Evolutionary conservation across 2,113 vertebrate genomes (phyloP).

Genomic region (Corvus cornix): DNA sequence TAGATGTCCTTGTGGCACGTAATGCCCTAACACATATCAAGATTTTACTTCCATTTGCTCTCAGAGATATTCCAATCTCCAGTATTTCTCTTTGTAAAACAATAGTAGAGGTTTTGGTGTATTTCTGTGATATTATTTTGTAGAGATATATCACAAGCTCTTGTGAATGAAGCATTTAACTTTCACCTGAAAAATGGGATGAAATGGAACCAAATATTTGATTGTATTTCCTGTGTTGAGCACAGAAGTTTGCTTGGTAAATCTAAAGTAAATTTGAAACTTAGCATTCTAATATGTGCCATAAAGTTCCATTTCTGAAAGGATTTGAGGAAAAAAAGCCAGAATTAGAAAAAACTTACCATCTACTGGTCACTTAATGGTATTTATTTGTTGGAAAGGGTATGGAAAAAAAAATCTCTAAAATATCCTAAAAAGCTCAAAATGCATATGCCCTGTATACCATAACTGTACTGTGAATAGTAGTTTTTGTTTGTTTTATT

Average conservation of each 20-base stretch:
- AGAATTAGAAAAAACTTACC: not conserved
- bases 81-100: not conserved
- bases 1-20: not conserved
- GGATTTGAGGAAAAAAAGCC: not conserved
- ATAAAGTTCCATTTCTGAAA: not conserved
- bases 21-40: not conserved
- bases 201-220: not conserved
- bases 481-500: not conserved
- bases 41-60: not conserved
- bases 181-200: not conserved
- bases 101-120: not conserved
- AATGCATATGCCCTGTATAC: rapidly evolving
- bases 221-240: not conserved
- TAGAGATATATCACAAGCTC: not conserved
- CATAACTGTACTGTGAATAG: not conserved
- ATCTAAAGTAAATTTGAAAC: not conserved
- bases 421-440: not conserved
- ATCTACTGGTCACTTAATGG: not conserved
- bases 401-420: not conserved
- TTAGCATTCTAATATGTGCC: not conserved
- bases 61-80: not conserved
- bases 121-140: not conserved
- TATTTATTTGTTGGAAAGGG: rapidly evolving
- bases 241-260: not conserved
- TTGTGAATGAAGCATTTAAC: not conserved